A percentile compares a stretch with the other conserved stretches of the same genome.
These are phyloP conservation scores for Microcebus lehilahytsara DNA, from an alignment of 2,113 vertebrate genomes.

Conservation along the genomic window DNA sequence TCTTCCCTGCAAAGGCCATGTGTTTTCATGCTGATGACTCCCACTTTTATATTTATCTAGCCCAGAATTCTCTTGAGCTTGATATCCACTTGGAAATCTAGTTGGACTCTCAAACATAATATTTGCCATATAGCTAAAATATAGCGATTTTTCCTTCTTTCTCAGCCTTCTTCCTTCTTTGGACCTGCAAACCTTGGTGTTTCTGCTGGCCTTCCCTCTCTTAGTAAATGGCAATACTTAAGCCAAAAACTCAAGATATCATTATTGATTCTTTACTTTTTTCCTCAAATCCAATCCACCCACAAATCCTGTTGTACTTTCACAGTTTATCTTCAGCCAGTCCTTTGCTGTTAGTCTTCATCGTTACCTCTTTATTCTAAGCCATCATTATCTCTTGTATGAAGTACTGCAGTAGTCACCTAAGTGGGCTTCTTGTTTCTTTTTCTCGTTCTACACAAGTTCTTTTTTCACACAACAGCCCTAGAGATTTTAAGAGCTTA, in stretches of 20 bases:
- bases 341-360: neutral
- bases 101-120: neutral
- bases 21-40: neutral
- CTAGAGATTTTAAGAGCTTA: neutral
- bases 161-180: neutral
- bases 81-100: neutral
- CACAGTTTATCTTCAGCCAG: neutral
- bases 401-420: neutral
- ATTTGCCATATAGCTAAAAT: neutral
- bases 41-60: constrained; percentile 19
- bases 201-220: neutral
- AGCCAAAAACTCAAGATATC: neutral
- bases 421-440: neutral
- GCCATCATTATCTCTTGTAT: neutral
- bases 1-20: neutral
- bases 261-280: neutral
- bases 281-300: neutral
- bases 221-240: neutral
- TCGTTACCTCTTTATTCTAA: neutral
- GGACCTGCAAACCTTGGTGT: neutral
- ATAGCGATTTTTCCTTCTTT: neutral
- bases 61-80: neutral
- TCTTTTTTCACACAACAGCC: neutral
- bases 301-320: neutral
- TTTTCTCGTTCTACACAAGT: neutral